phyloP scores from a whole-genome alignment of 2,113 vertebrate genomes.

The Forbesichthys agassizii region DNA sequence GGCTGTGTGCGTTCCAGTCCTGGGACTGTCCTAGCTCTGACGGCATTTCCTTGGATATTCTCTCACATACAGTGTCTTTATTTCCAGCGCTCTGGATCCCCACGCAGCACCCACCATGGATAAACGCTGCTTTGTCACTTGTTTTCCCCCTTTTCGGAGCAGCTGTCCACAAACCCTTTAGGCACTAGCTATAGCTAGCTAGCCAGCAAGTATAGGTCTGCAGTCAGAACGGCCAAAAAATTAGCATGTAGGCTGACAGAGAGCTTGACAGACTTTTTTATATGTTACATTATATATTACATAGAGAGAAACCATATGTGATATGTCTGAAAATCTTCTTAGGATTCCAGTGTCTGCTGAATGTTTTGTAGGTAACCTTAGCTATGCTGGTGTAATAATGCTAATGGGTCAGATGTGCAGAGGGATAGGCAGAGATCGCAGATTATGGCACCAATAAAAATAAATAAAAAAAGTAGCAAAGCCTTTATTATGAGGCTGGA shows the following conservation, averaged over 20 bases:
- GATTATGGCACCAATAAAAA: not conserved
- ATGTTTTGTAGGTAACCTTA: not conserved
- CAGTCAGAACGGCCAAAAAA: constrained; percentile 35
- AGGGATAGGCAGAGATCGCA: not conserved
- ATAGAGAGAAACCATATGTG: not conserved
- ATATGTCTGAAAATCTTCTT: not conserved
- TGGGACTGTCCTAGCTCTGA: constrained; percentile 57
- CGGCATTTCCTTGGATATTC: constrained; percentile 67
- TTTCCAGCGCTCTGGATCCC: constrained; percentile 62
- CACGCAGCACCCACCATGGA: constrained; percentile 55
- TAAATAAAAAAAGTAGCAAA: not conserved
- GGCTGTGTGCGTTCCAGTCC: constrained; percentile 56
- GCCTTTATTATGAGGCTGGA: not conserved
- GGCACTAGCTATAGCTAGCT: constrained; percentile 41
- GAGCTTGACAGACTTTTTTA: constrained; percentile 35
- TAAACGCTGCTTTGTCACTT: constrained; percentile 76
- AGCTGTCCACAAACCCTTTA: constrained; percentile 65
- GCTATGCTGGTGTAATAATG: not conserved
- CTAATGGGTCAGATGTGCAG: not conserved
- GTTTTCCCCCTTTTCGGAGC: constrained; percentile 52
- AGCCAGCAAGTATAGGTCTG: constrained; percentile 51
- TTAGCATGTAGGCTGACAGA: constrained; percentile 32
- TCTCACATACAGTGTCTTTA: constrained; percentile 69
- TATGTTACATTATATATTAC: constrained; percentile 30
- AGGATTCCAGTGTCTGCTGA: not conserved